A percentile compares a stretch with the other conserved stretches of the same genome.
These are phyloP conservation scores for Callopanchax toddi DNA, from an alignment of 2,113 vertebrate species.

Conservation along the genomic window DNA sequence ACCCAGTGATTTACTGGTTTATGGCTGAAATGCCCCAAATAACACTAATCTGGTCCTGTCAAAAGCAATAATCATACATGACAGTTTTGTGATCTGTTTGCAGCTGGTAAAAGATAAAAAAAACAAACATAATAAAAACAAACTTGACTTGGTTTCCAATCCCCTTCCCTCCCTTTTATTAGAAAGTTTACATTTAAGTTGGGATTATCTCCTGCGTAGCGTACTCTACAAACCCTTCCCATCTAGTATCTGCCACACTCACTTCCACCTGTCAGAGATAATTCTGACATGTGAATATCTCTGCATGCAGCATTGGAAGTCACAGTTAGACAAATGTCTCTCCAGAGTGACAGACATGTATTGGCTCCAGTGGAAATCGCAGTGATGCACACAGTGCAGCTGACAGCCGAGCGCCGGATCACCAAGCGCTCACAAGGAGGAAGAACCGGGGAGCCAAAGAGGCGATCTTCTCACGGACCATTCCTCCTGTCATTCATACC, in stretches of 20 bases:
- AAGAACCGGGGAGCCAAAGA: slow-evolving; percentile 3
- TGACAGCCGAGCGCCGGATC: slow-evolving; percentile 44
- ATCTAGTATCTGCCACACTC: slow-evolving; percentile 7
- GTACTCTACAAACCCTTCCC: background rate
- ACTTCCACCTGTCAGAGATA: slow-evolving; percentile 21
- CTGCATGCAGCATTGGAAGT: slow-evolving; percentile 17
- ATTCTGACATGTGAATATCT: slow-evolving; percentile 11
- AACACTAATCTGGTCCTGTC: too few species aligned
- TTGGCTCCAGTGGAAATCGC: slow-evolving; percentile 17
- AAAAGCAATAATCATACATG: too few species aligned
- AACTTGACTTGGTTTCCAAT: too few species aligned
- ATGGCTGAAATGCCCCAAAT: too few species aligned
- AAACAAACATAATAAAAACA: too few species aligned
- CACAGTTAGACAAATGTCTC: slow-evolving; percentile 13
- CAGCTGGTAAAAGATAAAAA: too few species aligned
- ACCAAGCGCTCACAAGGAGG: slow-evolving; percentile 8
- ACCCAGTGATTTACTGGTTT: too few species aligned
- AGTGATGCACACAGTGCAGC: slow-evolving; percentile 23
- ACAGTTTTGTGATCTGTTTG: too few species aligned
- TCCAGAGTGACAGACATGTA: slow-evolving; percentile 14
- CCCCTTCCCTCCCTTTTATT: too few species aligned
- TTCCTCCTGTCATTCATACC: slow-evolving; percentile 10
- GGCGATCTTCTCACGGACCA: slow-evolving; percentile 18
- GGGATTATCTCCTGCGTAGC: background rate
- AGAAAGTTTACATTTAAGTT: background rate